Evolutionary conservation across 2,888 invertebrate genomes (phyloP), one percentile per base, ranked within the genome.

Genomic region (Euproctis similis): DNA sequence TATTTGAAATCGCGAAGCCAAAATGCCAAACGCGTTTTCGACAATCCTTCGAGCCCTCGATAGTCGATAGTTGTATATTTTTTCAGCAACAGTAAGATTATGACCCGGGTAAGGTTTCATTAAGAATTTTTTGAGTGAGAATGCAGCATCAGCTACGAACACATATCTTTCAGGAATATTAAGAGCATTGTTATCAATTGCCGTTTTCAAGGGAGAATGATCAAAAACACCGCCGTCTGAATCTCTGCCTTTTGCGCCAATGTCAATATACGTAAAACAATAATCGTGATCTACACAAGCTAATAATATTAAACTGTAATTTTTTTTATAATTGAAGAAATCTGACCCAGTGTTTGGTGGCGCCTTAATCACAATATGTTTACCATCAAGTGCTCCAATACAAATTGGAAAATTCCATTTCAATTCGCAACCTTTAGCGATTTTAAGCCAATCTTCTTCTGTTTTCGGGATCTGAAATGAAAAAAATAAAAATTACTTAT

Each of bases 121-220:
- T n/a, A n/a, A n/a, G n/a, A n/a, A n/a, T n/a, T n/a, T 36, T 12
- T 30, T 39, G 6, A 44, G 39, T 12, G 40, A 27, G 17, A 42
- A 47, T 16, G 42, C 44, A 34, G 44, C 34, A 9, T 44, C 47
- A 26, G 33, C 43, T 23, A 43, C 37, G 25, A 46, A 46, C 29
- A 36, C 37, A 41, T 25, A n/a, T n/a, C n/a, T n/a, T n/a, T n/a
- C n/a, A n/a, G n/a, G n/a, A n/a, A n/a, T n/a, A 34, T 34, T 18
- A 24, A 34, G 24, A 27, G 29, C 14, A 32, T 34, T 32, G 25
- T 29, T 25, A 24, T 34, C 31, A 29, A 38, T 31, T 24, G 31
- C 34, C 26, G 17, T 19, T 30, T 38, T 34, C 24, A 28, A 33
- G 28, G 28, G 21, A 28, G 22, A 28, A 25, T 31, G 9, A 24